These are phyloP conservation scores for Pseudochromis fuscus DNA, from an alignment of 2,797 vertebrate species.

Conservation along the genomic window DNA sequence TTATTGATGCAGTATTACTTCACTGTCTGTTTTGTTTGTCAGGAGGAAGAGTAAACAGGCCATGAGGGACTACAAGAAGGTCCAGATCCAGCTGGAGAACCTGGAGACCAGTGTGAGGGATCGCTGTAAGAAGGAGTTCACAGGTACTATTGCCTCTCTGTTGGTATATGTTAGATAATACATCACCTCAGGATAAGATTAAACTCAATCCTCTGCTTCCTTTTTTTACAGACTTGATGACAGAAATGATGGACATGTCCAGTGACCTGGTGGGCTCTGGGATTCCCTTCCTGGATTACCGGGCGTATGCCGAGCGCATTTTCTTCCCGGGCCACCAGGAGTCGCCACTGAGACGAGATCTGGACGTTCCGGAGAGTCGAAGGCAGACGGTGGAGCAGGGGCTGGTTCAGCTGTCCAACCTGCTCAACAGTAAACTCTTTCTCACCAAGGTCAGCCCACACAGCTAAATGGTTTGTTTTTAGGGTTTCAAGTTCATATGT, in stretches of 20 bases:
- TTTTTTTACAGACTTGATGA: slow-evolving; percentile 95
- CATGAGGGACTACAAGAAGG: slow-evolving; percentile 97
- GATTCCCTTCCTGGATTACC: slow-evolving; percentile 96
- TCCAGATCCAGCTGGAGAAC: slow-evolving; percentile 98
- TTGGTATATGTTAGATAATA: neutral
- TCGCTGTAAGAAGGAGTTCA: slow-evolving; percentile 98
- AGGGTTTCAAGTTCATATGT: neutral
- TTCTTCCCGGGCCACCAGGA: slow-evolving; percentile 97
- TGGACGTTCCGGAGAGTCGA: slow-evolving; percentile 93
- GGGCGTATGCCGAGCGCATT: slow-evolving; percentile 93
- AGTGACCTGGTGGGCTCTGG: slow-evolving; percentile 96
- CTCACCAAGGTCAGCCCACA: slow-evolving; percentile 90
- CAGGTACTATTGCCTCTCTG: slow-evolving; percentile 82
- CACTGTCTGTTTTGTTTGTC: slow-evolving; percentile 27
- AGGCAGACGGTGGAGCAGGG: slow-evolving; percentile 96
- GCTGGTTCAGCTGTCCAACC: slow-evolving; percentile 94
- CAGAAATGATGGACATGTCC: slow-evolving; percentile 98
- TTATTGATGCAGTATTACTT: neutral
- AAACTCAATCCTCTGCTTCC: neutral
- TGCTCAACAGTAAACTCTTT: slow-evolving; percentile 98
- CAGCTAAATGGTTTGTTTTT: neutral
- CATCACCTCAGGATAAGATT: neutral
- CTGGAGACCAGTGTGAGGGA: slow-evolving; percentile 97
- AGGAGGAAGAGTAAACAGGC: slow-evolving; percentile 99
- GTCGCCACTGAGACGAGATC: slow-evolving; percentile 91